Conservation (phyloP, 2,797 vertebrate genomes). For the Hozukius guyotensis region DNA sequence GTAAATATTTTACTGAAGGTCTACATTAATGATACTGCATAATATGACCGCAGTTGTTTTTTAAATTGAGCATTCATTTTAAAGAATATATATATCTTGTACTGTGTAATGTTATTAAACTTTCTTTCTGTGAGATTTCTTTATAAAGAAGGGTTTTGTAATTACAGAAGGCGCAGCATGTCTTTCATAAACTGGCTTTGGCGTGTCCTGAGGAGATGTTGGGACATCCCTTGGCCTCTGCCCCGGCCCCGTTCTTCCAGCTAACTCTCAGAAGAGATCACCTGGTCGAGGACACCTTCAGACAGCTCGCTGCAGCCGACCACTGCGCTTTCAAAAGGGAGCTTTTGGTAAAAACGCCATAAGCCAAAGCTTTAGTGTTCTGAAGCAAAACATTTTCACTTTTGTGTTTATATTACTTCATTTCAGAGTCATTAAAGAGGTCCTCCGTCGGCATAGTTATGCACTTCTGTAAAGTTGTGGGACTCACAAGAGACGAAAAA, state of each 20-base stretch:
- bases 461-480: neutral
- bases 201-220: fast-evolving
- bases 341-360: conserved; percentile 62
- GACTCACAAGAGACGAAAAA: neutral
- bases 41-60: neutral
- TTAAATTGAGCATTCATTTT: neutral
- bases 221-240: fast-evolving
- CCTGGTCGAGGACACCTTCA: conserved; percentile 81
- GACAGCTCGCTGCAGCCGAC: conserved; percentile 56
- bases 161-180: conserved; percentile 7
- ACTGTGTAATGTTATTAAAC: neutral
- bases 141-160: neutral
- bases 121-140: neutral
- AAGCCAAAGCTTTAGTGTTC: neutral
- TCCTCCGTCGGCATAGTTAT: neutral
- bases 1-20: neutral
- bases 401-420: neutral
- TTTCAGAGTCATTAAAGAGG: neutral
- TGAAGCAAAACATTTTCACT: neutral
- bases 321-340: conserved; percentile 50
- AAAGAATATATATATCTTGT: neutral
- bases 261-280: conserved; percentile 71
- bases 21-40: neutral
- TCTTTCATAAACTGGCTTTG: fast-evolving
- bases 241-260: conserved; percentile 46